These are phyloP conservation scores for Denticeps clupeoides DNA, from an alignment of 2,797 vertebrate species.

Conservation along the genomic window DNA sequence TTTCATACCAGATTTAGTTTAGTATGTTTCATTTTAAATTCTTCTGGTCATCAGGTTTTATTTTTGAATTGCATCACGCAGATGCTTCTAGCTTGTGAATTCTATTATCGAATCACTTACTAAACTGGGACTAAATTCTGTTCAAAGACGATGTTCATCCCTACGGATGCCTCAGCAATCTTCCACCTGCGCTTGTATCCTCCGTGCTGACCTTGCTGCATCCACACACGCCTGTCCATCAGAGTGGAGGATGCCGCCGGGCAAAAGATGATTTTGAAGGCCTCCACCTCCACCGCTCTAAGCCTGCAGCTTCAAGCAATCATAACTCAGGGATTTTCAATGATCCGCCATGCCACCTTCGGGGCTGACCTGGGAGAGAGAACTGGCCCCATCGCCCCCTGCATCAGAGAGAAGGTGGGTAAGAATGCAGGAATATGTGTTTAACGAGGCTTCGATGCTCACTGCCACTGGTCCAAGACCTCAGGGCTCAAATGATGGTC, in stretches of 20 bases:
- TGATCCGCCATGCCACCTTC: constrained; percentile 9
- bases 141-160: constrained; percentile 10
- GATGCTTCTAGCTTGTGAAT: too few relatives aligned
- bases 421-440: not conserved
- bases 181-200: constrained; percentile 18
- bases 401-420: not conserved
- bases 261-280: constrained; percentile 16
- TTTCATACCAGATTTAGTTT: too few relatives aligned
- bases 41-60: too few relatives aligned
- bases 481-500: too few relatives aligned
- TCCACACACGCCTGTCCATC: constrained; percentile 9
- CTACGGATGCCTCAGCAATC: constrained; percentile 10
- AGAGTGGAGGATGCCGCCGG: constrained; percentile 8
- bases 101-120: too few relatives aligned
- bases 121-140: too few relatives aligned
- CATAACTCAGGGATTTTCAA: constrained; percentile 18
- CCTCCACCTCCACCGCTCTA: not conserved
- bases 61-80: too few relatives aligned
- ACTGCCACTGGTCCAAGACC: too few relatives aligned
- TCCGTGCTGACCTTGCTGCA: constrained; percentile 14
- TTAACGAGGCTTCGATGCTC: too few relatives aligned
- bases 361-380: not conserved
- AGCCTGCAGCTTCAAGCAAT: constrained; percentile 17
- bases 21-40: too few relatives aligned
- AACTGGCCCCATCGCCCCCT: not conserved